A percentile compares a stretch with the other conserved stretches of the same genome.
These are phyloP conservation scores for Phaethon lepturus DNA, from an alignment of 2,113 vertebrate species.

Conservation along the genomic window DNA sequence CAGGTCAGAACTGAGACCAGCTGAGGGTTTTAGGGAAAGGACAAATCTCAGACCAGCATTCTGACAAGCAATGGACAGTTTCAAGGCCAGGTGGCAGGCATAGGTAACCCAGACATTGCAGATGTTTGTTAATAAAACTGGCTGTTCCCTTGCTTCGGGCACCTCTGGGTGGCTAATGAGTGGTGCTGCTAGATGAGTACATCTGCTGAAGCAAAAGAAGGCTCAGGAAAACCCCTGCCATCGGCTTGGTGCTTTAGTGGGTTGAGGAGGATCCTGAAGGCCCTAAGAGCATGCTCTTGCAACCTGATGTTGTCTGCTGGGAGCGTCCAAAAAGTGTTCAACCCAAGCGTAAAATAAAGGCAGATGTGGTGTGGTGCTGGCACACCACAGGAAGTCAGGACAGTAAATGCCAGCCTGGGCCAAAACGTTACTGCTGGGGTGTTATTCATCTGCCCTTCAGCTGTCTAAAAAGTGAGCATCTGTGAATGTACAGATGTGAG, in stretches of 20 bases:
- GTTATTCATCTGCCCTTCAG: background rate
- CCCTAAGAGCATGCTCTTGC: background rate
- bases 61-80: background rate
- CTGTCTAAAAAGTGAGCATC: background rate
- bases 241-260: background rate
- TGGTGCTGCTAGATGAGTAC: background rate
- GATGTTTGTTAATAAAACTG: background rate
- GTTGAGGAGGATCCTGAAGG: background rate
- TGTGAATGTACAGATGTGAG: background rate
- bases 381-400: background rate
- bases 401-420: background rate
- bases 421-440: background rate
- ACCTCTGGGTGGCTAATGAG: background rate
- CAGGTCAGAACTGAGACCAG: background rate
- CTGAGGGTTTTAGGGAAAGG: background rate
- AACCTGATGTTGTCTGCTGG: background rate
- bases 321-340: background rate
- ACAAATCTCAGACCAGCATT: background rate
- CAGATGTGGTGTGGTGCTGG: background rate
- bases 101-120: background rate
- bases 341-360: background rate
- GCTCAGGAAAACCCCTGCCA: background rate
- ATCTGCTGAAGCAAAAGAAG: background rate
- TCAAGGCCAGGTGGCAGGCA: background rate
- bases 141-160: background rate